phyloP scores from a whole-genome alignment of 2,113 vertebrate species.

The Erythrolamprus reginae region DNA sequence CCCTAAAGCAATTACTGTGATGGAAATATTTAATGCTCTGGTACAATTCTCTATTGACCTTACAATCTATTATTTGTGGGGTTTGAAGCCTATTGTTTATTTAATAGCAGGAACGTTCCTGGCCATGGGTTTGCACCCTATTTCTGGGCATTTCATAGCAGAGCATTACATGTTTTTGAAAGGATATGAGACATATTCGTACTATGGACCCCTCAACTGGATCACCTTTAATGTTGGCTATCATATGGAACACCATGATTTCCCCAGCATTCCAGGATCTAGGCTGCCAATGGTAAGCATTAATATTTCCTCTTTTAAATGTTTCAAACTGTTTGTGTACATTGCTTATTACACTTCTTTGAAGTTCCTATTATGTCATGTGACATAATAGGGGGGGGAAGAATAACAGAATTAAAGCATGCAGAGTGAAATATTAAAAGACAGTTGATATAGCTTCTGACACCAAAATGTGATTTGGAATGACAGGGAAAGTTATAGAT shows the following conservation, averaged over 20 bases:
- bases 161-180: conserved; percentile 97
- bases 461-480: neutral
- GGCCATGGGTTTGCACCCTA: conserved; percentile 91
- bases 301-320: neutral
- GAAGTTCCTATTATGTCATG: neutral
- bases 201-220: conserved; percentile 89
- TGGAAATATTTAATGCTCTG: conserved; percentile 83
- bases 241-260: conserved; percentile 97
- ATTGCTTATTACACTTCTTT: neutral
- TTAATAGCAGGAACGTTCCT: conserved; percentile 85
- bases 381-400: neutral
- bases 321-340: neutral
- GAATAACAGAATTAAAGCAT: neutral
- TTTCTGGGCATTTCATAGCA: conserved; percentile 96
- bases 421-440: neutral
- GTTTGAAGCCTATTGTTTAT: conserved; percentile 85
- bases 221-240: conserved; percentile 98
- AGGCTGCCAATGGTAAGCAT: conserved; percentile 84
- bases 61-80: conserved; percentile 80
- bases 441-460: too few relatives aligned
- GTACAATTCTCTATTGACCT: conserved; percentile 77
- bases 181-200: conserved; percentile 96
- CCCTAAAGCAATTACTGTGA: conserved; percentile 81
- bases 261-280: conserved; percentile 93
- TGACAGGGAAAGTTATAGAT: neutral